Conservation (phyloP, 2,888 invertebrate genomes). For the Panzeria rudis region DNA sequence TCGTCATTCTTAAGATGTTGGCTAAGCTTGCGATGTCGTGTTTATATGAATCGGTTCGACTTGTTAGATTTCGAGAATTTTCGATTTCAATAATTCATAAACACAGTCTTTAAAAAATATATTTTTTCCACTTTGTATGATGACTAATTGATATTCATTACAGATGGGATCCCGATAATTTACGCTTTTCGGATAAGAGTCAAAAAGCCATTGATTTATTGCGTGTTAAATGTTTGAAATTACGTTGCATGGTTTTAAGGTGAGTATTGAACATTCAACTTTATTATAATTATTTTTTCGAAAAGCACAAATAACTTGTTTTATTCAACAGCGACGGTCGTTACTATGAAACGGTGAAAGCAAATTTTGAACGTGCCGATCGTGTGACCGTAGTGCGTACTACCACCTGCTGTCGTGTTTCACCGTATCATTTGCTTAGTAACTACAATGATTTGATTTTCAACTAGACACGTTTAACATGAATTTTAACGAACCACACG, state of each 20-base stretch:
- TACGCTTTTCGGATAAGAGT: constrained; percentile 99
- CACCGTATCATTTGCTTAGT: constrained; percentile 95
- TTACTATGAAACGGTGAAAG: constrained; percentile 99
- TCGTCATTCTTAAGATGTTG: too few relatives aligned
- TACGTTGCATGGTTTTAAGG: constrained; percentile 97
- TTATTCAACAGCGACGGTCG: constrained; percentile 93
- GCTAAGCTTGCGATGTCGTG: too few relatives aligned
- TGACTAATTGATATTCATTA: constrained; percentile 6
- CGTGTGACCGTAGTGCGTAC: constrained; percentile 98
- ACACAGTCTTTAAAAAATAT: too few relatives aligned
- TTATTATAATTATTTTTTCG: not conserved
- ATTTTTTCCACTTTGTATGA: too few relatives aligned
- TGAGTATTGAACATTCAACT: constrained; percentile 80
- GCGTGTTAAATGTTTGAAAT: constrained; percentile 96
- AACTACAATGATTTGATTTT: constrained; percentile 98
- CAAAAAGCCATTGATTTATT: constrained; percentile 99
- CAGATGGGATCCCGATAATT: constrained; percentile 98
- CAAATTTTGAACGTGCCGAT: constrained; percentile 99
- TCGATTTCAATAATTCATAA: too few relatives aligned
- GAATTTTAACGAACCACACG: not conserved
- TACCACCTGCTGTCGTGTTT: constrained; percentile 97
- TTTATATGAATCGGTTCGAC: too few relatives aligned
- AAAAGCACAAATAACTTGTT: not conserved
- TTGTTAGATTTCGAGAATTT: too few relatives aligned
- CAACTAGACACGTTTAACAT: constrained; percentile 87